These are phyloP conservation scores for Drosophila persimilis DNA, from an alignment of 1,140 invertebrate genomes.

Conservation along the genomic window DNA sequence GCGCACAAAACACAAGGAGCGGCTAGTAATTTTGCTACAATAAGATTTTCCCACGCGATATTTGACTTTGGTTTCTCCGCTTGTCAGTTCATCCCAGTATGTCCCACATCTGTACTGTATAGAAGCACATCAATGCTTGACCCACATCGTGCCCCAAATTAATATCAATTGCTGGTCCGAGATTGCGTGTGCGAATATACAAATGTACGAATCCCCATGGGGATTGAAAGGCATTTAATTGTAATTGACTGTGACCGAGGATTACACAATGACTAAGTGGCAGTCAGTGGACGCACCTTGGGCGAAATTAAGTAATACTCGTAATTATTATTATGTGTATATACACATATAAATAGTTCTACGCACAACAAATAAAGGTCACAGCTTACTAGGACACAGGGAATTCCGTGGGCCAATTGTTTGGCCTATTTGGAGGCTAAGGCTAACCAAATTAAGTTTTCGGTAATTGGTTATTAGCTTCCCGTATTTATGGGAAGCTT, in stretches of 20 bases:
- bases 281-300: conserved; percentile 18
- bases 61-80: conserved; percentile 22
- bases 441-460: too few relatives aligned
- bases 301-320: conserved; percentile 49
- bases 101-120: background rate
- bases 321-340: conserved; percentile 53
- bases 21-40: conserved; percentile 26
- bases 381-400: conserved; percentile 26
- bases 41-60: conserved; percentile 62
- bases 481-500: conserved; percentile 7
- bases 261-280: conserved; percentile 59
- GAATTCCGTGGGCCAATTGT: conserved; percentile 15
- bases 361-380: conserved; percentile 36
- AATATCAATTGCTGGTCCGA: conserved; percentile 55
- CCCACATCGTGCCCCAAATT: conserved; percentile 55
- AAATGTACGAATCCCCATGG: conserved; percentile 20
- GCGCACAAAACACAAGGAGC: conserved; percentile 16
- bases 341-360: conserved; percentile 42
- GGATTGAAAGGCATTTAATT: conserved; percentile 64
- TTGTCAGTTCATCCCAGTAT: conserved; percentile 10
- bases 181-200: conserved; percentile 51
- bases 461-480: conserved; percentile 14
- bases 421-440: conserved; percentile 26
- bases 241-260: conserved; percentile 61
- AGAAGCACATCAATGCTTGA: conserved; percentile 32